A percentile compares a stretch with the other conserved stretches of the same genome.
Conservation (phyloP, 2,888 invertebrate species). For the Parasteatoda lunata region DNA sequence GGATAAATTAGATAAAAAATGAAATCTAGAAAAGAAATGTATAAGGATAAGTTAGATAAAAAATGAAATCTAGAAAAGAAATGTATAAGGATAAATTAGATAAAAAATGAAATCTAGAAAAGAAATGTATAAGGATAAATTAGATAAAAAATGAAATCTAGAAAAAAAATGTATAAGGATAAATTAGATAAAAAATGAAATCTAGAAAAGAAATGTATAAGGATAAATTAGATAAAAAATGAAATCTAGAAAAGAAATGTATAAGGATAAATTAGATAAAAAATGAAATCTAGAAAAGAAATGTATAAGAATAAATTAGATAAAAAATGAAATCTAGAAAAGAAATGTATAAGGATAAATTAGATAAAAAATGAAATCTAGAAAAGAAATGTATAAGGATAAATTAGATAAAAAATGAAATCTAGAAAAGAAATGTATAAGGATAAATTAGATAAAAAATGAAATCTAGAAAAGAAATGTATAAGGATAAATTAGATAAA, state of each 20-base stretch:
- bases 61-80: too few species aligned
- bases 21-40: too few species aligned
- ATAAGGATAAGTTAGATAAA: not conserved
- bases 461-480: too few species aligned
- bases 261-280: not conserved
- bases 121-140: too few species aligned
- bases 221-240: not conserved
- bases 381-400: not conserved
- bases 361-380: not conserved
- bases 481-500: not conserved
- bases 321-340: not conserved
- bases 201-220: too few species aligned
- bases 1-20: not conserved
- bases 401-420: not conserved
- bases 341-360: not conserved
- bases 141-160: not conserved
- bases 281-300: too few species aligned
- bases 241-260: too few species aligned
- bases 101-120: too few species aligned
- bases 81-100: not conserved
- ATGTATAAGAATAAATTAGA: not conserved
- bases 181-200: not conserved
- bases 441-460: not conserved
- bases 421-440: too few species aligned
- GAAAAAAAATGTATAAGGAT: not conserved